Conservation (phyloP, 2,888 invertebrate species). For the Tipula unca region DNA sequence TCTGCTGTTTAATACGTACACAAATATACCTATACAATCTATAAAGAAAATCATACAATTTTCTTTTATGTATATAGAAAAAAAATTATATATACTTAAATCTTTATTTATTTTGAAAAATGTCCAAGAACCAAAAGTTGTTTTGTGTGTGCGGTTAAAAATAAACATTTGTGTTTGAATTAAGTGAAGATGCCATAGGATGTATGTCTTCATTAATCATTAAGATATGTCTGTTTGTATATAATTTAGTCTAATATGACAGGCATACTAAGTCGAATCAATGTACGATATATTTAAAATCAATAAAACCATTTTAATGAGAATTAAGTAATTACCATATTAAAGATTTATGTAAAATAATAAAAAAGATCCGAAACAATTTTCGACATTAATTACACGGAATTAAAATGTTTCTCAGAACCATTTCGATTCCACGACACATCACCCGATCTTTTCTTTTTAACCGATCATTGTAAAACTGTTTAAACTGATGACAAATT, state of each 20-base stretch:
- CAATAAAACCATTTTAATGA: too few species aligned
- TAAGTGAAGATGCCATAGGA: neutral
- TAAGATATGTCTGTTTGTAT: neutral
- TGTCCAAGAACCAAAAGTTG: neutral
- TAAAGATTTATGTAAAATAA: neutral
- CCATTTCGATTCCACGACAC: too few species aligned
- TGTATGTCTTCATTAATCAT: neutral
- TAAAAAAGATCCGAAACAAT: too few species aligned
- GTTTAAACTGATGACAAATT: too few species aligned
- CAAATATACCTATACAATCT: neutral
- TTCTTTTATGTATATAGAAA: neutral
- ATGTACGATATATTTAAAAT: neutral
- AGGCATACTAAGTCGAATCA: neutral
- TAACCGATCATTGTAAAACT: too few species aligned
- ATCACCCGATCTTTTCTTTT: too few species aligned
- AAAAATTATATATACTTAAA: neutral
- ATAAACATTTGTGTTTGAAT: neutral
- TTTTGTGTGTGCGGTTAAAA: neutral
- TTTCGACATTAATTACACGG: too few species aligned
- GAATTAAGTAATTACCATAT: neutral
- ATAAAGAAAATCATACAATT: too few species aligned
- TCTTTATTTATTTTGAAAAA: neutral
- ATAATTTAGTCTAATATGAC: neutral
- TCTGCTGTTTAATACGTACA: neutral
- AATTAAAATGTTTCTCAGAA: too few species aligned